These are phyloP conservation scores for Aphaenogaster rudis DNA, from an alignment of 1,140 invertebrate species.

Conservation along the genomic window DNA sequence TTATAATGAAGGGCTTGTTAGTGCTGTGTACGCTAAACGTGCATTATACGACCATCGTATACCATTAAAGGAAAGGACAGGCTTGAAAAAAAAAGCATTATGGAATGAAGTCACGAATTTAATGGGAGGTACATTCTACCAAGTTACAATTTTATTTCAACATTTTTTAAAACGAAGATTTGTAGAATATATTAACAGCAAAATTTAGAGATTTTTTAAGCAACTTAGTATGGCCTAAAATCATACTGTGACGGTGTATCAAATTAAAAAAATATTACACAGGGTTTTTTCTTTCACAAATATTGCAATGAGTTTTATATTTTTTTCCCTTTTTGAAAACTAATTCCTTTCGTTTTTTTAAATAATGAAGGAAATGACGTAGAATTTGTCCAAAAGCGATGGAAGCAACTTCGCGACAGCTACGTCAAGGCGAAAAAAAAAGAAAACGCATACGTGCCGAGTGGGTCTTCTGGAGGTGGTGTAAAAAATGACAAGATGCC, in stretches of 20 bases:
- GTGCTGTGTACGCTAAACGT: slow-evolving; percentile 15
- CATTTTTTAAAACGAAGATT: no score
- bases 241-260: no score
- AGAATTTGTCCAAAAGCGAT: slow-evolving; percentile 25
- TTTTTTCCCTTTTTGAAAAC: no score
- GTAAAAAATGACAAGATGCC: not conserved
- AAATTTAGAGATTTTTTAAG: no score
- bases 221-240: no score
- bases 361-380: not conserved
- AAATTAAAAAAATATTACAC: no score
- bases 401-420: slow-evolving; percentile 28
- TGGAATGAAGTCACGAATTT: slow-evolving; percentile 22
- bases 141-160: not conserved
- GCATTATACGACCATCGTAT: slow-evolving; percentile 30
- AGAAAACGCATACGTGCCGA: slow-evolving; percentile 28
- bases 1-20: slow-evolving; percentile 8
- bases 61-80: slow-evolving; percentile 14
- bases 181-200: no score
- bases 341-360: no score
- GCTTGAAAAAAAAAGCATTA: slow-evolving; percentile 16
- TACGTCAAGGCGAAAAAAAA: slow-evolving; percentile 16
- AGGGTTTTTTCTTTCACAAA: no score
- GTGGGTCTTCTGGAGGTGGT: slow-evolving; percentile 5
- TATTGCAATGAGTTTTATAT: no score
- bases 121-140: slow-evolving; percentile 11